These are phyloP conservation scores for Nothobranchius furzeri DNA, from an alignment of 2,113 vertebrate species.

Conservation along the genomic window DNA sequence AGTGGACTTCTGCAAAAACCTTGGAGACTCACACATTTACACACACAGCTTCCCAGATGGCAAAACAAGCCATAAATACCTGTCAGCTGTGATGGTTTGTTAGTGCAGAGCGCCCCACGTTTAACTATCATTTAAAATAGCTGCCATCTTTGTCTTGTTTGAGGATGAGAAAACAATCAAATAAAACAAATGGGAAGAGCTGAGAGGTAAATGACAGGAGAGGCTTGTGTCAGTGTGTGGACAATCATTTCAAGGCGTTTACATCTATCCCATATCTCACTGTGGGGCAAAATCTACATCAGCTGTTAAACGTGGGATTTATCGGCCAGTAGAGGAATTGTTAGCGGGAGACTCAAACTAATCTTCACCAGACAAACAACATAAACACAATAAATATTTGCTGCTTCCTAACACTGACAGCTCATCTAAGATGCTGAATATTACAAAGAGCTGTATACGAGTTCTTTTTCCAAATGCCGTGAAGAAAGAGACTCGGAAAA, in stretches of 20 bases:
- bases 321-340: too few relatives aligned
- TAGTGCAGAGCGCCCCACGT: slow-evolving; percentile 7
- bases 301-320: background rate
- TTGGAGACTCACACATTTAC: slow-evolving; percentile 1
- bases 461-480: background rate
- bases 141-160: slow-evolving; percentile 13
- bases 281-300: background rate
- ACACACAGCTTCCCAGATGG: slow-evolving; percentile 8
- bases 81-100: slow-evolving; percentile 30
- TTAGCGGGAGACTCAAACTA: too few relatives aligned
- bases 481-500: background rate
- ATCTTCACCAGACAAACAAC: background rate
- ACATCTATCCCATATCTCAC: too few relatives aligned
- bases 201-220: slow-evolving; percentile 23
- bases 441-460: too few relatives aligned
- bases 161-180: slow-evolving; percentile 10
- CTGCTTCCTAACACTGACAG: too few relatives aligned
- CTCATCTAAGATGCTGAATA: background rate
- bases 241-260: background rate
- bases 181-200: slow-evolving; percentile 14
- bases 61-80: slow-evolving; percentile 45
- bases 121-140: slow-evolving; percentile 23
- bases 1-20: slow-evolving; percentile 24
- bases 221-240: slow-evolving; percentile 6
- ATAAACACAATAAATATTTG: background rate